phyloP scores from a whole-genome alignment of 2,888 invertebrate genomes.

The Euspilapteryx auroguttella region DNA sequence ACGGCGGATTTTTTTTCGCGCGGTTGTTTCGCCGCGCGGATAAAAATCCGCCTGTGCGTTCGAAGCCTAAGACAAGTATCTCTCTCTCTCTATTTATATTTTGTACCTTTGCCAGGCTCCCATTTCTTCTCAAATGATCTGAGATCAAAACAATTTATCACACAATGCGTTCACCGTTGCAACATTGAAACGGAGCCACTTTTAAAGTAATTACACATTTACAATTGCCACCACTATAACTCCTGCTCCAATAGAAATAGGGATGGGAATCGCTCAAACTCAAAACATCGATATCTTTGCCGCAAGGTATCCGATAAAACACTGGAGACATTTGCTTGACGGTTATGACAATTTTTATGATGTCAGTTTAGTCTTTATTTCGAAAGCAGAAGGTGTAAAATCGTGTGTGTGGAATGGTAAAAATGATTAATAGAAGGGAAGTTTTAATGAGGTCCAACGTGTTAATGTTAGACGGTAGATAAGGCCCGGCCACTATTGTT shows the following conservation, averaged over 20 bases:
- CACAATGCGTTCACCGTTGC: conserved; percentile 1
- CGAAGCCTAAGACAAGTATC: too few species aligned
- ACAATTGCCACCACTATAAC: too few species aligned
- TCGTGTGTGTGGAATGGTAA: not conserved
- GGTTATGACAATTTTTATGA: conserved; percentile 3
- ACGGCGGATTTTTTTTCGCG: too few species aligned
- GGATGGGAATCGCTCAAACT: too few species aligned
- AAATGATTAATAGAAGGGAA: conserved; percentile 11
- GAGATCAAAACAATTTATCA: conserved; percentile 5
- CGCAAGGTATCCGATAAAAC: conserved; percentile 9
- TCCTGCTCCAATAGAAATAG: too few species aligned
- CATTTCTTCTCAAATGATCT: too few species aligned
- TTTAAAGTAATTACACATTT: not conserved
- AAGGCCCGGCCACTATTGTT: too few species aligned
- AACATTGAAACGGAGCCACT: conserved; percentile 2
- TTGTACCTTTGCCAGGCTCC: too few species aligned
- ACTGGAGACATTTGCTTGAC: conserved; percentile 7
- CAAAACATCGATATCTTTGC: too few species aligned
- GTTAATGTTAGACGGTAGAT: conserved; percentile 45
- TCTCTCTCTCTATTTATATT: too few species aligned
- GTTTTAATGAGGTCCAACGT: conserved; percentile 42
- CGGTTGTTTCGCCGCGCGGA: too few species aligned
- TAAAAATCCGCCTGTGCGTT: too few species aligned
- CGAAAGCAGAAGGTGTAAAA: not conserved
- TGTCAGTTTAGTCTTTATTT: not conserved